Evolutionary conservation across 1,140 invertebrate genomes (phyloP).

Genomic region (Macrobrachium nipponense): DNA sequence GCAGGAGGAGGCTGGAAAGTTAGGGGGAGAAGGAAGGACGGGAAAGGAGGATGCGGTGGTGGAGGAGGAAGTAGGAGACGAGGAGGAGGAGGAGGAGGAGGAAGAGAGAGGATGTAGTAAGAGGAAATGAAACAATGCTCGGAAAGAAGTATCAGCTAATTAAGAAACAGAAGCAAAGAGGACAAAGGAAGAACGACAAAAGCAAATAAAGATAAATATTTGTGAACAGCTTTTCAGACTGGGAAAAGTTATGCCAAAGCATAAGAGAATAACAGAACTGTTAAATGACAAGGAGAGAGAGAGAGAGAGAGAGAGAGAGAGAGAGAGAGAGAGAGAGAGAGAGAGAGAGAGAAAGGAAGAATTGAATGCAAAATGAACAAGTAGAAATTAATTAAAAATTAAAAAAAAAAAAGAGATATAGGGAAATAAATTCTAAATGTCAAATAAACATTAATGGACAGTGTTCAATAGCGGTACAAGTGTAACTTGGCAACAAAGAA

Average conservation of each 20-base stretch:
- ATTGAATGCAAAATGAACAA: too few species aligned
- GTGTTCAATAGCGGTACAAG: background rate
- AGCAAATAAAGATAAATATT: too few species aligned
- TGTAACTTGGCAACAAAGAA: too few species aligned
- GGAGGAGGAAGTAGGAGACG: background rate
- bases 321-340: constrained; percentile 25
- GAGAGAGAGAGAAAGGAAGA: background rate
- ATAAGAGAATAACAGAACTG: too few species aligned
- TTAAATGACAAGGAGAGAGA: background rate
- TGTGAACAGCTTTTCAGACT: too few species aligned
- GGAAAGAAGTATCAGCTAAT: background rate
- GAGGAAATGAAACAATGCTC: background rate
- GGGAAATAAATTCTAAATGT: background rate
- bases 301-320: constrained; percentile 36
- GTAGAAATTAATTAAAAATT: too few species aligned
- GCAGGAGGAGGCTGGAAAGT: too few species aligned
- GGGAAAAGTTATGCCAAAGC: too few species aligned
- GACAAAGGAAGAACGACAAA: too few species aligned
- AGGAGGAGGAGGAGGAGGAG: background rate
- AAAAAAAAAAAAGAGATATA: background rate
- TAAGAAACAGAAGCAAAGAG: too few species aligned
- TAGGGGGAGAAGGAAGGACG: too few species aligned
- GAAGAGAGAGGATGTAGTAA: background rate
- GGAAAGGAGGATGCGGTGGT: background rate
- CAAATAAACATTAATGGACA: background rate